Base-by-base conservation (phyloP, 2,113 vertebrate genomes). In the Trogon melanurus region DNA sequence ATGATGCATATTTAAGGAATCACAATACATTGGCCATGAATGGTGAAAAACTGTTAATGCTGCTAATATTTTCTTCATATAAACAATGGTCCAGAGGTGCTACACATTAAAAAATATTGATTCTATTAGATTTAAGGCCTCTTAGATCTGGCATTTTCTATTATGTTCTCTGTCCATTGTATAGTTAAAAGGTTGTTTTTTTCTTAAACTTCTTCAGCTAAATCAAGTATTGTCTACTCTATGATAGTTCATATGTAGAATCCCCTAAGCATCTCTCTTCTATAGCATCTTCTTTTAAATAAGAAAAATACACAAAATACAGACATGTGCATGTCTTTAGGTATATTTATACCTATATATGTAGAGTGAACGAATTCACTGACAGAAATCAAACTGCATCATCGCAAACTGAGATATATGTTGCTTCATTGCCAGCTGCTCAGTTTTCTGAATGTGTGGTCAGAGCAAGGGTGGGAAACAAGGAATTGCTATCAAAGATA, bases 261-360 rank as follows among this genome's bases (percentile, higher is more conserved):
- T 62, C 47, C 11, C 13, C 38, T 93, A 57, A 82, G 34, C 12
- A 48, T 16, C 29, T 67, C 14, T 67, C 38, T 79, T 85, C 19
- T 56, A 72, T 20, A 71, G 8, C 16, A 5, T 90, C 48, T 53
- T 75, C 20, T 75, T 89, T 41, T 27, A 58, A 56, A 48, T 3
- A 48, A 5, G 16, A 36, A 72, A 67, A 67, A 72, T 13, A 62
- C 5, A 29, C 10, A 85, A 75, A 70, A 67, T 13, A 48, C 6
- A 69, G 5, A 3, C 5, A 13, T 7, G 3, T 25, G 1, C 0
- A 0, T 73, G 10, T 32, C 15, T 73, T 84, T 48, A 69, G 34
- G 27, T 13, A 18, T 25, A 45, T 12, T 21, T 6, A 32, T 0
- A 38, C 1, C 45, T 2, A 27, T 4, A 22, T 3, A 19, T 47